Evolutionary conservation across 2,888 invertebrate genomes (phyloP).

Genomic region (Ariolimax columbianus): DNA sequence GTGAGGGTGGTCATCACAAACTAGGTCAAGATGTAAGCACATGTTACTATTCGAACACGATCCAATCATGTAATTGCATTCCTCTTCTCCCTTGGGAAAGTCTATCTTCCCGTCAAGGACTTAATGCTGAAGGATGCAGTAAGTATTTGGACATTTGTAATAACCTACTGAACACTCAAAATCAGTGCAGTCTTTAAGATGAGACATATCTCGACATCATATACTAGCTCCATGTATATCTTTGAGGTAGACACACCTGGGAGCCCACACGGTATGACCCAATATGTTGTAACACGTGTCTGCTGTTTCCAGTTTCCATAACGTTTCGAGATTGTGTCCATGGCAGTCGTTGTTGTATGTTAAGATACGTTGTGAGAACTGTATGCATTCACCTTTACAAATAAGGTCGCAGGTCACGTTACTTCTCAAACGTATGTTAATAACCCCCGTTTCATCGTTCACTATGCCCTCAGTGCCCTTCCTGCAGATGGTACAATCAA

Average conservation of each 20-base stretch:
- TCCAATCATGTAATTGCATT: neutral
- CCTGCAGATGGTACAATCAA: neutral
- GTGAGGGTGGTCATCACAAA: slow-evolving; percentile 30
- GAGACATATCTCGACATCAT: slow-evolving; percentile 18
- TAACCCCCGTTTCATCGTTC: neutral
- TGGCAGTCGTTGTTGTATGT: neutral
- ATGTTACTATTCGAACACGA: slow-evolving; percentile 5
- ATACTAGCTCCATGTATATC: neutral
- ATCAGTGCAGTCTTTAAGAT: slow-evolving; percentile 12
- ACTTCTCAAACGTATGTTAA: neutral
- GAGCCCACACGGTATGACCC: neutral
- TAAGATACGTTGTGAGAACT: neutral
- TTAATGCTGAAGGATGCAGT: slow-evolving; percentile 32
- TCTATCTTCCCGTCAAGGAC: neutral
- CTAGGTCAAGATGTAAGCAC: slow-evolving; percentile 36
- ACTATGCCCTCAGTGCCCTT: neutral
- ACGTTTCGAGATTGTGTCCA: neutral
- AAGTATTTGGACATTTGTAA: slow-evolving; percentile 10
- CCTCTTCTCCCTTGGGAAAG: slow-evolving; percentile 18
- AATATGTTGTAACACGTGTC: neutral
- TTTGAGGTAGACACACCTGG: slow-evolving; percentile 26
- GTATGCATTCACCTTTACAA: slow-evolving; percentile 10
- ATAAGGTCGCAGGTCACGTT: neutral
- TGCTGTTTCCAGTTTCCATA: slow-evolving; percentile 13
- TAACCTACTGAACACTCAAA: slow-evolving; percentile 10